Conservation (phyloP, 2,797 vertebrate species). For the Sebastes goodei region DNA sequence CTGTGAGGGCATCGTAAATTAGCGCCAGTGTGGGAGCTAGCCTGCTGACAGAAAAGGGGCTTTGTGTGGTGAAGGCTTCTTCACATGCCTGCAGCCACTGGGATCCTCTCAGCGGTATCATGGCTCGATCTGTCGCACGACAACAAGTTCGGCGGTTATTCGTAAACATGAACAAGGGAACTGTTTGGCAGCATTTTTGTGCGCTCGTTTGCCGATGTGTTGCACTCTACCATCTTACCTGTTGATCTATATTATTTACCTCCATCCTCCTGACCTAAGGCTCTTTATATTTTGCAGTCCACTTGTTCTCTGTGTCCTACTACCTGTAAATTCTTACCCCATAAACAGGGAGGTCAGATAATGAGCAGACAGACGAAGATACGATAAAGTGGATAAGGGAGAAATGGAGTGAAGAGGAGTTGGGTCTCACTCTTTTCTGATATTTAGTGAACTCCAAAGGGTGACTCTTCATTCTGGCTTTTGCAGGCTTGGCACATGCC, state of each 20-base stretch:
- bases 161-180: neutral
- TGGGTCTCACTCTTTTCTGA: conserved; percentile 70
- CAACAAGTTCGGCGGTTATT: conserved; percentile 9
- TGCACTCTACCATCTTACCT: conserved; percentile 4
- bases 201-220: neutral
- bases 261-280: neutral
- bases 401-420: conserved; percentile 29
- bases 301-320: neutral
- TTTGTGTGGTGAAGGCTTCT: conserved; percentile 81
- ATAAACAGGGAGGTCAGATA: neutral
- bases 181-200: neutral
- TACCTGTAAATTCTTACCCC: conserved; percentile 32
- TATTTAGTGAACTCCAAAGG: conserved; percentile 83
- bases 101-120: conserved; percentile 53
- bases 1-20: conserved; percentile 88
- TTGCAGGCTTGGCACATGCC: conserved; percentile 90
- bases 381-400: neutral
- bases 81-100: conserved; percentile 64
- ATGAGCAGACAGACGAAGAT: neutral
- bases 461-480: conserved; percentile 85
- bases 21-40: conserved; percentile 85
- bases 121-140: conserved; percentile 41
- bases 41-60: conserved; percentile 83
- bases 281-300: neutral
- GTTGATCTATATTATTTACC: conserved; percentile 10